Base-by-base conservation (phyloP, 2,797 vertebrate genomes). In the Microhierax caerulescens region DNA sequence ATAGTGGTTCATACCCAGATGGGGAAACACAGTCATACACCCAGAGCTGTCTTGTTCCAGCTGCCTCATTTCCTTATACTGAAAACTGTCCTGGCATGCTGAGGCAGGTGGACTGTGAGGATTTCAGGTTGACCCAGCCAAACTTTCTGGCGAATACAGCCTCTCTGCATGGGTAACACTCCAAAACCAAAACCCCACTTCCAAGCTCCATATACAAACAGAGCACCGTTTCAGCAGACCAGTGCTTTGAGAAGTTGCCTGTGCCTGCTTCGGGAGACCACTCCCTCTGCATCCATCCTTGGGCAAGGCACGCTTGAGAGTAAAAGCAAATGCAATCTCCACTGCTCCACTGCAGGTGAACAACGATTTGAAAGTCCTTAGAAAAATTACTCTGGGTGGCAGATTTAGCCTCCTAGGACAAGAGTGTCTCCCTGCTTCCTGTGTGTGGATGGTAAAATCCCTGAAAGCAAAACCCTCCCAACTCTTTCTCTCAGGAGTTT, bases 1-100 rank as follows among this genome's bases (percentile, higher is more conserved):
- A 4, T 0, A 0, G 47, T 2, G 0, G 45, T 28, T 91, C 7
- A 4, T 11, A 9, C 76, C 54, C 54, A 7, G 5, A 32, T 5
- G 24, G 39, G 22, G 22, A 56, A 59, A 45, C 2, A 5, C 48
- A 67, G 54, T 36, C 37, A 9, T 8, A 23, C 18, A 32, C 5
- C 18, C 68, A 36, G 28, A 73, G n/a, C 7, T 45, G 21, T n/a
- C 37, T 17, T 20, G 6, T 45, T 53, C 53, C 75, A 68, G 30
- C 3, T 10, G 56, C 36, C 23, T 81, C 0, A 0, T 28, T 43
- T 56, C 19, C n/a, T 63, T 37, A 16, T 11, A 9, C 19, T 19
- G 7, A 34, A 60, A 73, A n/a, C 47, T 36, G 8, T 15, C 53
- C 60, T 41, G 18, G 54, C 20, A 17, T 0, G 5, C 56, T 59